Base-by-base conservation (phyloP, 2,888 invertebrate genomes). In the Xestia xanthographa region DNA sequence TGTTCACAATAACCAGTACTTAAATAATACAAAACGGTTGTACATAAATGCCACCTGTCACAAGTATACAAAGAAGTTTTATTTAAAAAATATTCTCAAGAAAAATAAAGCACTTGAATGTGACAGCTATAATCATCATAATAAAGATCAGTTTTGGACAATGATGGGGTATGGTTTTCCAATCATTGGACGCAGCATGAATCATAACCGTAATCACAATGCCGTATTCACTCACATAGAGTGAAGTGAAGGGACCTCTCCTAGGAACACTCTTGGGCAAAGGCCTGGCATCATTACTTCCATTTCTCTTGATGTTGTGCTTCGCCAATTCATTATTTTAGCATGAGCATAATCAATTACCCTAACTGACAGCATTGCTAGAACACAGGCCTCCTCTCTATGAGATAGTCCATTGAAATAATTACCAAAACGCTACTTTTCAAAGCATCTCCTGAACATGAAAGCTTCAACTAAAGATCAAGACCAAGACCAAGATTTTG, bases 1-100 rank as follows among this genome's bases (percentile, higher is more conserved):
- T 82, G 86, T 69, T 76, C 20, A 63, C 66, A 66, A 58, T 43
- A 72, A 76, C 77, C 58, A 43, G 63, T 65, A 81, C 34, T 56
- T 80, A 43, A 56, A 34, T 34, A 56, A 56, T 56, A 50, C 45
- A 69, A 53, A 65, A 34, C 75, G 6, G 38, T 66, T 63, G 43
- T 20, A 72, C 38, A 12, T 22, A 20, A 60, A 14, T 17, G 4
- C 11, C 81, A 81, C 84, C 80, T 81, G 81, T 66, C 65, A 45
- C 26, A 50, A 14, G n/a, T n/a, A 66, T 43, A 62, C 38, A 50
- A 58, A 53, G 50, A 72, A 9, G n/a, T 50, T 34, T 22, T 1
- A 48, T 62, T 62, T 14, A 1, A n/a, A 60, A 58, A 56, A 48
- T 17, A 56, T 9, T 20, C 17, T 58, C 4, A 63, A 26, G 11